Conservation (phyloP, 2,888 invertebrate genomes). For the Adelognathus sp. region DNA sequence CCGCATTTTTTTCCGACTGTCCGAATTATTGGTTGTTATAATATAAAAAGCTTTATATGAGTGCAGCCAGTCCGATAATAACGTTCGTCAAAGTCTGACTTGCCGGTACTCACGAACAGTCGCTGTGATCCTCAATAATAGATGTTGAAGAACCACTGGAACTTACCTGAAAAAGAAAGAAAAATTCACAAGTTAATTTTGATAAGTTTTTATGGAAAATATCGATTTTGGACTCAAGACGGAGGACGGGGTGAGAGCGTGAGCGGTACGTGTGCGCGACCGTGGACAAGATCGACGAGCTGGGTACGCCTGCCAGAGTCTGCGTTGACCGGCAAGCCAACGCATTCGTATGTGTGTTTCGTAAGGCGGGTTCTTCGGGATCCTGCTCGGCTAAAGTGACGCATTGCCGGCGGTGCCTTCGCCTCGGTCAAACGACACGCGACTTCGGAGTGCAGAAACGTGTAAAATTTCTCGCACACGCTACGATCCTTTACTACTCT, state of each 20-base stretch:
- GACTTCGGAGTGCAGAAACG: conserved; percentile 58
- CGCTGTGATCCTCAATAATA: neutral
- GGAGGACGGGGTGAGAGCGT: neutral
- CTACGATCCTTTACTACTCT: neutral
- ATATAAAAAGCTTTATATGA: too few relatives aligned
- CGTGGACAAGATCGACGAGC: conserved; percentile 18
- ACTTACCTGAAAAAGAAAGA: conserved; percentile 51
- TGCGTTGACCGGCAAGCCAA: neutral
- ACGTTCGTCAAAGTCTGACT: neutral
- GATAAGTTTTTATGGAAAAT: neutral
- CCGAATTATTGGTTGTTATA: too few relatives aligned
- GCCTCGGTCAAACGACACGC: conserved; percentile 50
- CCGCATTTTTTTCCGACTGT: too few relatives aligned
- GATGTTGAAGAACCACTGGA: conserved; percentile 4
- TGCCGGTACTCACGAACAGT: neutral
- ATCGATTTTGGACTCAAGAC: neutral
- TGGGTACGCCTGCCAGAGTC: neutral
- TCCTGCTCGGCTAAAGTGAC: conserved; percentile 49
- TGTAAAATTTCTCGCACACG: conserved; percentile 46
- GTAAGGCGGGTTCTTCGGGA: conserved; percentile 24
- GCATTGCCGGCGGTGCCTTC: conserved; percentile 50
- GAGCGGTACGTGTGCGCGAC: neutral
- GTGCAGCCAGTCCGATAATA: too few relatives aligned
- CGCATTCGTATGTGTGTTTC: conserved; percentile 26
- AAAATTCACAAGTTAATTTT: neutral